Conservation (phyloP, 2,888 invertebrate species). For the Mylabris sibirica region DNA sequence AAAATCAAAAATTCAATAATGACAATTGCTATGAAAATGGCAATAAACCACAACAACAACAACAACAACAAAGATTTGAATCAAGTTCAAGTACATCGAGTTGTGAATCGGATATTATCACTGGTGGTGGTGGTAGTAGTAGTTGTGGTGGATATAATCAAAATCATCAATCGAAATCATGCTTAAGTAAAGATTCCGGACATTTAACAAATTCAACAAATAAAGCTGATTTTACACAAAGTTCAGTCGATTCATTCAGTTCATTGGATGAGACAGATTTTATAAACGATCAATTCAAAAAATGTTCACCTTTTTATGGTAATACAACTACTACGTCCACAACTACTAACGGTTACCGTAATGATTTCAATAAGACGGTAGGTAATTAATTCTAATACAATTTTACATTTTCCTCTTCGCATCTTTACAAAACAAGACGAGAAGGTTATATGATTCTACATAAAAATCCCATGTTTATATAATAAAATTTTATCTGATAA, state of each 20-base stretch:
- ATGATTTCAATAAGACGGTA: constrained; percentile 28
- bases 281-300: constrained; percentile 55
- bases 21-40: constrained; percentile 55
- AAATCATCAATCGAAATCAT: constrained; percentile 32
- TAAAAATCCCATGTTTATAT: constrained; percentile 22
- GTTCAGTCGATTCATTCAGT: constrained; percentile 59
- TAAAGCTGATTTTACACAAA: constrained; percentile 58
- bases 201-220: constrained; percentile 57
- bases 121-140: not conserved
- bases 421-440: not conserved
- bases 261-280: constrained; percentile 61
- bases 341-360: constrained; percentile 43
- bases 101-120: constrained; percentile 55
- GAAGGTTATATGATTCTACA: constrained; percentile 18
- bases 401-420: not conserved
- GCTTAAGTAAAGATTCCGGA: constrained; percentile 60
- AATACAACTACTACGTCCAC: constrained; percentile 37
- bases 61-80: constrained; percentile 49
- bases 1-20: constrained; percentile 13
- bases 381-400: constrained; percentile 24
- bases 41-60: constrained; percentile 42
- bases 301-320: constrained; percentile 48
- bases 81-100: constrained; percentile 59
- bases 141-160: constrained; percentile 38
- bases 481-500: constrained; percentile 26